Evolutionary conservation across 2,888 invertebrate genomes (phyloP).

Genomic region (Volucella zonaria): DNA sequence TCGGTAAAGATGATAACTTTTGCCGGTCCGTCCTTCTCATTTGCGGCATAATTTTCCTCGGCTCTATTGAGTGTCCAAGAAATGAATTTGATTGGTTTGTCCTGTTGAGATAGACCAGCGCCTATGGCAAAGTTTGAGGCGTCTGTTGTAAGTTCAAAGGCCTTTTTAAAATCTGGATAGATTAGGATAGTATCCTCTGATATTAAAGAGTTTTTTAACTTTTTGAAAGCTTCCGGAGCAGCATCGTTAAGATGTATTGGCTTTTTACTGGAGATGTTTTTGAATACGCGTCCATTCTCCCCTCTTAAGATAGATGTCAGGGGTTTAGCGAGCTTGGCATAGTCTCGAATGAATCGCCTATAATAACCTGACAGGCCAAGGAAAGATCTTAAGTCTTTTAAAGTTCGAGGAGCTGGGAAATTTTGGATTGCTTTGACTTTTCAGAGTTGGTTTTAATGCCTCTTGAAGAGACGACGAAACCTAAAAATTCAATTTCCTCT

Average conservation of each 20-base stretch:
- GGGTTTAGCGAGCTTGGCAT: neutral
- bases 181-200: neutral
- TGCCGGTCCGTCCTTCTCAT: neutral
- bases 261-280: conserved; percentile 1
- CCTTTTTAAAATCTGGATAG: too few species aligned
- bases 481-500: neutral
- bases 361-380: too few species aligned
- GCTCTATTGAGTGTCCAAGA: neutral
- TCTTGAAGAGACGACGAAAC: conserved; percentile 7
- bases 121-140: neutral
- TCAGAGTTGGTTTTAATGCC: too few species aligned
- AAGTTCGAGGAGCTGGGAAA: too few species aligned
- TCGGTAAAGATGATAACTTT: conserved; percentile 16
- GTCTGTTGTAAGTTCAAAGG: neutral
- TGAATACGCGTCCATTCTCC: conserved; percentile 2
- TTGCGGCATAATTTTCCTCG: too few species aligned
- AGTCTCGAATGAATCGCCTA: too few species aligned
- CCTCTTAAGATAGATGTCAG: conserved; percentile 1
- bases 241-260: neutral
- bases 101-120: neutral
- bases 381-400: too few species aligned
- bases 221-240: conserved; percentile 5
- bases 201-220: neutral
- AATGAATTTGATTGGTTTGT: conserved; percentile 2
- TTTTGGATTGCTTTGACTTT: too few species aligned